Evolutionary conservation across 2,113 vertebrate genomes (phyloP), one percentile per base, ranked within the genome.

Genomic region (Leptodactylus fuscus): DNA sequence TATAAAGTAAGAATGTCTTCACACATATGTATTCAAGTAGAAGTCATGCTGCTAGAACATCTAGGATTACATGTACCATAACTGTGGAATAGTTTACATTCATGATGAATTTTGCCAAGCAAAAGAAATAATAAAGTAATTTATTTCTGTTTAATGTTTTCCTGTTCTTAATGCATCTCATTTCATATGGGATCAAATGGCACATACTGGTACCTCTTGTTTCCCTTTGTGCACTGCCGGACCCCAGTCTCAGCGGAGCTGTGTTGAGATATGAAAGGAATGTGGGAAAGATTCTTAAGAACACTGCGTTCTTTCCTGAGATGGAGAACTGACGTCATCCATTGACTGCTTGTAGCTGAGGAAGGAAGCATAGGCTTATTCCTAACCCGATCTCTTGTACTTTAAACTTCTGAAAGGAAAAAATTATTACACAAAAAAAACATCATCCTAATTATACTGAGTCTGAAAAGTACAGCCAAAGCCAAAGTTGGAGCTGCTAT

Each of bases 281-380:
- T 85, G 83, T 85, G 62, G 62, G 75, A 79, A 79, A 74, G 76
- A 85, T 48, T 53, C 76, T 85, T 70, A 70, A 71, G 83, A 85
- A 85, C 83, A 80, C 83, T 44, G 75, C 18, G 83, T 85, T 85
- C 75, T 67, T 85, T 85, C 83, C 83, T 80, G 76, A 80, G 32
- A 85, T 80, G 76, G 62, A 65, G 71, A 18, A 85, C 75, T 58
- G 29, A 85, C 83, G 83, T 85, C 83, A 85, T 71, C 32, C 11
- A 32, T 49, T 70, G 65, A 85, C 62, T 80, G 75, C 76, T 16
- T 80, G n/a, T 18, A 11, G 75, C 75, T 71, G 62, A 44, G 83
- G 48, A 65, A 85, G 83, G 83, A 85, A 85, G 77, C 55, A 44
- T 53, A 77, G 41, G 11, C 44, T 69, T 48, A 75, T 55, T 75